Evolutionary conservation across 1,140 invertebrate genomes (phyloP), one percentile per base, ranked within the genome.

Genomic region (Lycorma delicatula): DNA sequence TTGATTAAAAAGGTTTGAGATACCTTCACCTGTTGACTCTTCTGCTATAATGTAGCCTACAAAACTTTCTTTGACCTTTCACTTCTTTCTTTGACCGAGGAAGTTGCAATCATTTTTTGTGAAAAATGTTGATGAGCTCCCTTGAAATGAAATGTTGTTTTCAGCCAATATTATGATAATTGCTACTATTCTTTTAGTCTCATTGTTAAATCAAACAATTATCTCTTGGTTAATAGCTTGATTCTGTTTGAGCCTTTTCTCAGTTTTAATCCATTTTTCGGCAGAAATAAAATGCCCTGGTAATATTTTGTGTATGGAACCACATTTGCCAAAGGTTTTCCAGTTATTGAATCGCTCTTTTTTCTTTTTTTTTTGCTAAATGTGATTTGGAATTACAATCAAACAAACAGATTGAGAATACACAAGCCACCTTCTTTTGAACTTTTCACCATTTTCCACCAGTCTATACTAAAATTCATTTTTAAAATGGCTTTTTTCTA

Each of bases 41-140:
- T 52, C 18, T 23, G 50, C 20, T 38, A 47, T 29, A 26, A 46
- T 25, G 51, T 53, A 60, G 25, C 9, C 31, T 34, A 55, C 13
- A 55, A 60, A 60, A 48, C 50, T 26, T 58, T 58, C 41, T 53
- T 5, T 27, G 29, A 58, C 27, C 26, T 47, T 53, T 31, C 25
- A 5, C 44, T 26, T 12, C 23, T 29, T 25, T 31, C 41, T 46
- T 27, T 20, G 52, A 46, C 56, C 50, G 28, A 63, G 56, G 51
- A 65, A 63, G 50, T 63, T 63, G 36, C 59, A 56, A 61, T 63
- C 63, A 51, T 61, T 52, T 38, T 50, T 34, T 34, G 49, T 60
- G 54, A 58, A 58, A 18, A 64, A 51, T 13, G 31, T 59, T 29
- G 57, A 52, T 3, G 47, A 60, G 29, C 27, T 46, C 44, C 60